These are phyloP conservation scores for Pipra filicauda DNA, from an alignment of 2,113 vertebrate species.

Conservation along the genomic window DNA sequence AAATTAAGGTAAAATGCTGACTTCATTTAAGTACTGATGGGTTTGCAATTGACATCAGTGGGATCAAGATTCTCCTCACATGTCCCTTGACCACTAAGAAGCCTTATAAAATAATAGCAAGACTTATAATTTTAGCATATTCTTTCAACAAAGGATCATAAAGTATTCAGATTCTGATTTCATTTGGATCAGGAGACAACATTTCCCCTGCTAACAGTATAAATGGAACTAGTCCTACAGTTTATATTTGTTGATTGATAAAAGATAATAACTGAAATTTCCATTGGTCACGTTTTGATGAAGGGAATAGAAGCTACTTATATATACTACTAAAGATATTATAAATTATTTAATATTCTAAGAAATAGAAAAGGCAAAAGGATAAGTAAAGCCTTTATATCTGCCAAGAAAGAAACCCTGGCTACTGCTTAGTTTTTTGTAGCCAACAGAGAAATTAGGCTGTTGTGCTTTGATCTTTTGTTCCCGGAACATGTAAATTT, in stretches of 20 bases:
- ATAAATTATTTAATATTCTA: background rate
- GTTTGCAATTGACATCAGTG: background rate
- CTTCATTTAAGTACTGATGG: background rate
- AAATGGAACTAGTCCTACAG: background rate
- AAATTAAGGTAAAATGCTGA: background rate
- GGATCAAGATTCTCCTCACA: background rate
- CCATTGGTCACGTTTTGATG: background rate
- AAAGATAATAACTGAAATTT: background rate
- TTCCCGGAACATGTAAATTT: background rate
- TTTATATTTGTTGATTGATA: background rate
- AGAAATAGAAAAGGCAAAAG: background rate
- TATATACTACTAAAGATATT: background rate
- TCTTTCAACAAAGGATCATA: background rate
- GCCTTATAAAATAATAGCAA: background rate
- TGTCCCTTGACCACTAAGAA: background rate
- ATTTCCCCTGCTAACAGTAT: background rate
- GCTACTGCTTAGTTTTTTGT: background rate
- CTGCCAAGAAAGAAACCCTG: background rate
- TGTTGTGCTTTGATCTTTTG: background rate
- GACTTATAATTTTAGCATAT: background rate
- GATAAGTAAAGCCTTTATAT: background rate
- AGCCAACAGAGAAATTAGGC: background rate
- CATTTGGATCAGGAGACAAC: background rate
- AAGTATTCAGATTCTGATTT: background rate
- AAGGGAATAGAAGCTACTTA: background rate